phyloP scores from a whole-genome alignment of 1,140 invertebrate genomes.

The Nymphalis io region DNA sequence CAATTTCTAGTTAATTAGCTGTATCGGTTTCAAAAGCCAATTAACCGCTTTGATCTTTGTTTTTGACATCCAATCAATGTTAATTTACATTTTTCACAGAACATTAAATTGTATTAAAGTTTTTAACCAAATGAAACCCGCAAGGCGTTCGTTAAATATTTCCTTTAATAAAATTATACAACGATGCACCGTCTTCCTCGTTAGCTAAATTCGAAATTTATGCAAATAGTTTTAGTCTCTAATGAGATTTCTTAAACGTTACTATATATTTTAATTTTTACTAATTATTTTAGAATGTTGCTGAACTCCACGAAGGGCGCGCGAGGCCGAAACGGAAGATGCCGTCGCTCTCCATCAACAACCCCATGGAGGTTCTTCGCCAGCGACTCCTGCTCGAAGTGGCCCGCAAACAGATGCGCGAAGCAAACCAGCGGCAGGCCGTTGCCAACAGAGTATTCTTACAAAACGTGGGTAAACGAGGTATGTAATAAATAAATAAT shows the following conservation, averaged over 20 bases:
- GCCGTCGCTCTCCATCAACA: conserved; percentile 88
- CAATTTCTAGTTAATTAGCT: conserved; percentile 58
- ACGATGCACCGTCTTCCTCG: not conserved
- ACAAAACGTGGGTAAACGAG: conserved; percentile 83
- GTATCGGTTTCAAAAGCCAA: conserved; percentile 49
- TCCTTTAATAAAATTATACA: not conserved
- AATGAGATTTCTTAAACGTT: not conserved
- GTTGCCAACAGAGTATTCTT: conserved; percentile 81
- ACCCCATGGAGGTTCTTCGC: conserved; percentile 88
- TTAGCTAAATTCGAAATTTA: not conserved
- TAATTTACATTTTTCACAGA: conserved; percentile 3
- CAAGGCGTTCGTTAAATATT: not conserved
- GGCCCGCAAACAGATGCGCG: conserved; percentile 86
- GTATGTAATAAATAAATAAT: conserved; percentile 35
- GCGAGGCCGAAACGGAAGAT: conserved; percentile 81
- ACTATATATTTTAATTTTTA: not conserved
- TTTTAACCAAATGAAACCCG: not conserved
- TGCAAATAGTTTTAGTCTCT: conserved; percentile 5
- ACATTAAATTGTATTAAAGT: not conserved
- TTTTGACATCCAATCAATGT: conserved; percentile 23
- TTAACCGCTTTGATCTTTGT: conserved; percentile 32
- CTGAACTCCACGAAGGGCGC: conserved; percentile 53
- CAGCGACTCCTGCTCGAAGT: conserved; percentile 88
- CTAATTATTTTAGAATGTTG: conserved; percentile 49
- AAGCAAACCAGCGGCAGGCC: conserved; percentile 83